Evolutionary conservation across 2,113 vertebrate species (phyloP).

Genomic region (Pachyramphus minor): DNA sequence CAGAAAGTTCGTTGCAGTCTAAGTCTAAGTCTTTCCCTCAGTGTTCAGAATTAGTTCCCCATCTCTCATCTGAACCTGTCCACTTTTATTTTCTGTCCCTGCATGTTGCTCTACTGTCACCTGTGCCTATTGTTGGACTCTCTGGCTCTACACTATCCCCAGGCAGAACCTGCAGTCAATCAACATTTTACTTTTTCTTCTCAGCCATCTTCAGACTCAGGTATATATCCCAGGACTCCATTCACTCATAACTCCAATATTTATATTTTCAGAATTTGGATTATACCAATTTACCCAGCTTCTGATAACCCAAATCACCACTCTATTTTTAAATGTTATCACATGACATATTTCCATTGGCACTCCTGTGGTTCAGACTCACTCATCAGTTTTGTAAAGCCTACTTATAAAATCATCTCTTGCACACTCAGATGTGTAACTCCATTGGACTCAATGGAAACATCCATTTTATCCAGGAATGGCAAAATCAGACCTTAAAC

Average conservation of each 20-base stretch:
- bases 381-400: not conserved
- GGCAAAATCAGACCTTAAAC: not conserved
- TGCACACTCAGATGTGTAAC: not conserved
- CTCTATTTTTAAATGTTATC: not conserved
- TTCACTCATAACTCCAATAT: not conserved
- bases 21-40: not conserved
- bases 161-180: not conserved
- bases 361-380: not conserved
- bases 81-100: not conserved
- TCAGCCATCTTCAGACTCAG: not conserved
- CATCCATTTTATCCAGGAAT: not conserved
- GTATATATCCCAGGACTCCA: not conserved
- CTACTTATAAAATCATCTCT: not conserved
- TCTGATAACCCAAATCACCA: not conserved
- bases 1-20: not conserved
- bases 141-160: not conserved
- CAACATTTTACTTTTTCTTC: not conserved
- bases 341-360: not conserved
- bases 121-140: not conserved
- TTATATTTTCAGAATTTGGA: not conserved
- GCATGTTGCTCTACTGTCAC: not conserved
- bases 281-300: not conserved
- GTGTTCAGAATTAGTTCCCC: not conserved
- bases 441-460: not conserved
- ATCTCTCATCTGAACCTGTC: not conserved